phyloP scores from a whole-genome alignment of 2,888 invertebrate genomes.

The Nephrotoma appendiculata region DNA sequence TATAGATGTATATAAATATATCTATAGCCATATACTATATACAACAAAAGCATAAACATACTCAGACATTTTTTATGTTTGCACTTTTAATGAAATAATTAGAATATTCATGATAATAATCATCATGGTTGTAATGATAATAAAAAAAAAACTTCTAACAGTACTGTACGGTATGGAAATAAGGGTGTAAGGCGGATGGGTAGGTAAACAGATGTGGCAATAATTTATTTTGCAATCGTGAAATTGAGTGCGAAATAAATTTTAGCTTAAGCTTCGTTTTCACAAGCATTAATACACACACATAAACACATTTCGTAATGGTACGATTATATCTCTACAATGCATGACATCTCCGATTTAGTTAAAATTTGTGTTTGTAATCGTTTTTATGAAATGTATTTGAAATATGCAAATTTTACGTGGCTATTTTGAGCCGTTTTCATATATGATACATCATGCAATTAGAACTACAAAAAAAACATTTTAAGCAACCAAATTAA shows the following conservation, averaged over 20 bases:
- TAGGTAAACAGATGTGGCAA: background rate
- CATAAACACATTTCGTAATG: background rate
- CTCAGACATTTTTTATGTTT: background rate
- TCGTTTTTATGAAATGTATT: no score
- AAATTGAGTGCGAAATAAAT: background rate
- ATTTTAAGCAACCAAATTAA: no score
- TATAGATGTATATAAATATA: background rate
- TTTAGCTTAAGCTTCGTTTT: background rate
- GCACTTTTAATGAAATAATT: background rate
- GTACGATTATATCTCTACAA: background rate
- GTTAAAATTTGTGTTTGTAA: no score
- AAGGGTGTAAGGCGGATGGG: background rate
- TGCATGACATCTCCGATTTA: no score
- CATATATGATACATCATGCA: no score
- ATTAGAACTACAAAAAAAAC: no score
- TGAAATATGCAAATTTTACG: no score
- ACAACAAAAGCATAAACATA: background rate
- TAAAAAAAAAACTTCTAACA: background rate
- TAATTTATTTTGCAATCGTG: background rate
- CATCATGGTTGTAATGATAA: background rate
- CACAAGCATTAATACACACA: background rate
- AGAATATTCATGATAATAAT: background rate
- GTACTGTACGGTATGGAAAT: background rate
- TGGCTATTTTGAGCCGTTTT: no score
- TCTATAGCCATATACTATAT: background rate